Base-by-base conservation (phyloP, 2,888 invertebrate species). In the Mechanitis mazaeus region DNA sequence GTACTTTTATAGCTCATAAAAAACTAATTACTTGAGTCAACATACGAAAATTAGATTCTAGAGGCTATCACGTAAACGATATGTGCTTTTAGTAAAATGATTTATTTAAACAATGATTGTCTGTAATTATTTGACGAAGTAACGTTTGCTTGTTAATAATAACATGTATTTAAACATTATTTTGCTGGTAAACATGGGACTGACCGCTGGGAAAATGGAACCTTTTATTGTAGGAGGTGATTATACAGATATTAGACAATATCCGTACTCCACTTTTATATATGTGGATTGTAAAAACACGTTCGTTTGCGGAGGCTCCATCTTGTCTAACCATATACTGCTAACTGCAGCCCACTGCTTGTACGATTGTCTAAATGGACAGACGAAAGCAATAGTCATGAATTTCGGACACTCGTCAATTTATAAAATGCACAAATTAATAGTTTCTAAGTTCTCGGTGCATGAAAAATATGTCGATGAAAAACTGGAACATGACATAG, bases 341-440 rank as follows among this genome's bases (percentile, higher is more conserved):
- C 31, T 76, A 7, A 72, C 74, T 1, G 76, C 75, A 0, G 75
- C 67, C 0, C 75, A 75, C 54, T 76, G 69, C 63, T n/a, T 67
- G 7, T 58, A 59, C 4, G 46, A 56, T 2, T 67, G 64, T 33
- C 4, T 7, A 5, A 50, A 38, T 6, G 33, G n/a, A 1, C n/a
- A 33, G 3, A 38, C 58, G 2, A 50, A 57, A 11, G 35, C 55
- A 12, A 54, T 67, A 9, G 38, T 58, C 2, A 5, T 67, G 5
- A 62, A 54, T 60, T 58, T 3, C 0, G 61, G 56, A 3, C 55
- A 54, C 71, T 74, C 75, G 58, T 66, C 45, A 69, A 70, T 56
- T 63, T 66, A 3, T 0, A 4, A 54, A 0, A 64, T 65, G 65
- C 28, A 35, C 11, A 45, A 60, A 6, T 58, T 45, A 9, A 45